Percentiles rank a stretch among this genome's conserved stretches.
Evolutionary conservation across 2,888 invertebrate species (phyloP).

Genomic region (Sinodicranocentrus sp.): DNA sequence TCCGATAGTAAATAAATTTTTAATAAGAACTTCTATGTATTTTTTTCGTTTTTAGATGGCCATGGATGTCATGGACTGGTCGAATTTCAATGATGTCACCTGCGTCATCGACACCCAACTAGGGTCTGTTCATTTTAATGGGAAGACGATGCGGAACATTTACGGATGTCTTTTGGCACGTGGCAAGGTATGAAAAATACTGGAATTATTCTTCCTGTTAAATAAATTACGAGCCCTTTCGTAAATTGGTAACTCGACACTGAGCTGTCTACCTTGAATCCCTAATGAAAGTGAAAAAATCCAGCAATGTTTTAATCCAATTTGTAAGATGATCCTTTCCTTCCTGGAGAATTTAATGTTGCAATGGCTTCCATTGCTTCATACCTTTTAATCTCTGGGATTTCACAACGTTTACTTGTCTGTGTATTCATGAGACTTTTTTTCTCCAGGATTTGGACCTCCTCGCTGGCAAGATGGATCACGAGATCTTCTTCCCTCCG

Average conservation of each 20-base stretch:
- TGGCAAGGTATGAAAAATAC: slow-evolving; percentile 76
- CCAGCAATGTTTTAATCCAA: no score
- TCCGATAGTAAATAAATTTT: no score
- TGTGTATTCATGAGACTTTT: slow-evolving; percentile 26
- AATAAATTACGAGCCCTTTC: no score
- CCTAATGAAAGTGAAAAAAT: no score
- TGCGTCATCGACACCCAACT: slow-evolving; percentile 75
- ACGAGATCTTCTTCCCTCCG: slow-evolving; percentile 75
- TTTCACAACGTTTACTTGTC: slow-evolving; percentile 11
- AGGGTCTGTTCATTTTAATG: slow-evolving; percentile 72
- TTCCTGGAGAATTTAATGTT: no score
- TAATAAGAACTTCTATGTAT: slow-evolving; percentile 16
- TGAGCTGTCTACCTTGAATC: no score
- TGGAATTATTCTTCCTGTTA: no score
- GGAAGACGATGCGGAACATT: slow-evolving; percentile 71
- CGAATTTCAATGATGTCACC: slow-evolving; percentile 79
- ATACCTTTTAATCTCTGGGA: no score
- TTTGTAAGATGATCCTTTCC: no score
- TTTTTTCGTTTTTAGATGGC: slow-evolving; percentile 91
- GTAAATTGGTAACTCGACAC: no score
- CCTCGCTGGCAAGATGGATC: slow-evolving; percentile 73
- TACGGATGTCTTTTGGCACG: slow-evolving; percentile 75
- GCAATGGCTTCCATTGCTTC: no score
- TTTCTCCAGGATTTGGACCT: slow-evolving; percentile 76
- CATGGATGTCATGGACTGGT: slow-evolving; percentile 94